Evolutionary conservation across 1,140 invertebrate species (phyloP), one percentile per base, ranked within the genome.

Genomic region (Hesperophylax magnus): DNA sequence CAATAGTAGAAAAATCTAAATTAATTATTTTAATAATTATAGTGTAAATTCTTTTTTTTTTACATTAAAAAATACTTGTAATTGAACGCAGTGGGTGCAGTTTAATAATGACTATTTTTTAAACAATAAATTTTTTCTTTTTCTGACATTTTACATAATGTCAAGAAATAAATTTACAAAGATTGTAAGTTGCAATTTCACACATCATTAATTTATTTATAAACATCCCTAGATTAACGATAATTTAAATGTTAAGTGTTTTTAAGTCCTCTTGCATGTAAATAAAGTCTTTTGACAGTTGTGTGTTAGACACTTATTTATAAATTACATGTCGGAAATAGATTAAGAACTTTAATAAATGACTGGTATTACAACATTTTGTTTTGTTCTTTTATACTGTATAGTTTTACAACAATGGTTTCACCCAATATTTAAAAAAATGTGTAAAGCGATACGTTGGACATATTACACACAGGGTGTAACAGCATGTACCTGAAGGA

Each of bases 21-120:
- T 34, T 34, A 3, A 31, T 31, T 31, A 31, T 31, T 31, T 31
- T n/a, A 27, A 5, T 5, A 39, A 39, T 39, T 39, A 8, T 39
- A 8, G 7, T 5, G 4, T 6, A 24, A n/a, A n/a, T 58, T 56
- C 54, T 58, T 58, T n/a, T 58, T 58, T 47, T 58, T 18, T 58
- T 18, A 69, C 8, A 9, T 34, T 22, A 52, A 22, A 82, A 82
- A 82, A 82, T 72, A 67, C 34, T 75, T 78, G 24, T 4, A 39
- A 81, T 81, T 79, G 76, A 81, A 83, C 79, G 58, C 82, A 81
- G 82, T 83, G 82, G 82, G 82, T 83, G 82, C 82, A 77, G 79
- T 83, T 81, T 34, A 47, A 81, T 81, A 60, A 22, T 56, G 61
- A 53, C 24, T 56, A 58, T 18, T 81, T 82, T 83, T 81, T 80